These are phyloP conservation scores for Chroicocephalus ridibundus DNA, from an alignment of 2,113 vertebrate species.

Conservation along the genomic window DNA sequence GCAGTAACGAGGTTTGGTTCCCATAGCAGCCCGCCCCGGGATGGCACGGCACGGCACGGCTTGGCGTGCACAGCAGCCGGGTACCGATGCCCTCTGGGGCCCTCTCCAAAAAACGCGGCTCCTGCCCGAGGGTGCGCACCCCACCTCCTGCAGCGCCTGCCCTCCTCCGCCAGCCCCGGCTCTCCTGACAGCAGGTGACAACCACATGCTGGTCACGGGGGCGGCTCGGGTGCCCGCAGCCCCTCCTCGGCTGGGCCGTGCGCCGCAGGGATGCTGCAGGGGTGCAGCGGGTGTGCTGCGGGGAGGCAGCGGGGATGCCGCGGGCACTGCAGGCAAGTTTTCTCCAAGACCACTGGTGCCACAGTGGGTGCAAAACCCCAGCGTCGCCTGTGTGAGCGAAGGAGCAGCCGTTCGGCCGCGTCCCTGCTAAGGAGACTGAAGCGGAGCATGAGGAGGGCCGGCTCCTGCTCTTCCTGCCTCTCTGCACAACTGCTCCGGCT, in stretches of 20 bases:
- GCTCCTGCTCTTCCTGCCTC: not conserved
- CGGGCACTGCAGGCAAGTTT: not conserved
- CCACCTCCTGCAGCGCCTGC: not conserved
- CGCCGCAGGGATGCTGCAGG: fast-evolving
- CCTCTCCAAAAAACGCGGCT: not conserved
- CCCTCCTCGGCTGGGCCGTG: not conserved
- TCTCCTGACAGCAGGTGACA: not conserved
- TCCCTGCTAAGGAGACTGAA: not conserved
- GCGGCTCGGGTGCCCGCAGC: not conserved
- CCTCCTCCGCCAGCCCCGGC: not conserved
- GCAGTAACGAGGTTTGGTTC: slow-evolving; percentile 18
- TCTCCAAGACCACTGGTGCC: not conserved
- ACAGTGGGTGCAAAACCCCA: not conserved
- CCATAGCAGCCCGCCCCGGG: slow-evolving; percentile 40
- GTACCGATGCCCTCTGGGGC: fast-evolving
- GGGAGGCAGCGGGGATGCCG: too few species aligned
- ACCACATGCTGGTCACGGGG: fast-evolving
- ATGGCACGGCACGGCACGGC: not conserved
- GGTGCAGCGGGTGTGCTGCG: not conserved
- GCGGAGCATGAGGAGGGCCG: not conserved
- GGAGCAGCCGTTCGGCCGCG: not conserved
- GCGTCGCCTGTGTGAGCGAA: fast-evolving
- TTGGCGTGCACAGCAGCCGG: fast-evolving
- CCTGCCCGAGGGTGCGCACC: not conserved
- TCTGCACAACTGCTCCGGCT: not conserved